Conservation (phyloP, 2,113 vertebrate genomes). For the Ovis canadensis region DNA sequence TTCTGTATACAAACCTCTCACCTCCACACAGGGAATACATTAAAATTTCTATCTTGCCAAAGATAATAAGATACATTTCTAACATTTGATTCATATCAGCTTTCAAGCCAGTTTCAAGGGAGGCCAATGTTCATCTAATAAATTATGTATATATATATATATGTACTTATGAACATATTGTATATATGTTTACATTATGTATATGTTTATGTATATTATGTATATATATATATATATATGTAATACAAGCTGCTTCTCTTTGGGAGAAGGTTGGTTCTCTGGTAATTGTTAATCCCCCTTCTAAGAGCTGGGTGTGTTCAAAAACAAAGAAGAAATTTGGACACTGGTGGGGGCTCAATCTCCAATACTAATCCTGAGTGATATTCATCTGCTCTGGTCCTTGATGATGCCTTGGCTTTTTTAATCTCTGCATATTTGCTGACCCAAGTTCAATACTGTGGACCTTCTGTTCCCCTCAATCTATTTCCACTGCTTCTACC, state of each 20-base stretch:
- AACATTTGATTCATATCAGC: neutral
- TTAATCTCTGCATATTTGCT: neutral
- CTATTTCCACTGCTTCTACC: neutral
- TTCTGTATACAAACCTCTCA: neutral
- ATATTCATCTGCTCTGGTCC: neutral
- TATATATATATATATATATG: neutral
- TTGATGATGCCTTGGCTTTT: neutral
- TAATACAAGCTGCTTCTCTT: neutral
- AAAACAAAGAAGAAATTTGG: neutral
- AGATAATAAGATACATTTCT: neutral
- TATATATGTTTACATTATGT: neutral
- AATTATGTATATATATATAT: neutral
- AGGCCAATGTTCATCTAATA: neutral
- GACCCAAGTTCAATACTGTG: neutral
- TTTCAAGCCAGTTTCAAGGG: neutral
- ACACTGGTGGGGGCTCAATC: neutral
- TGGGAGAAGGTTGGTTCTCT: neutral
- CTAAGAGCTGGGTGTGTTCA: neutral
- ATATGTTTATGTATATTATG: neutral
- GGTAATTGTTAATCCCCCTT: neutral
- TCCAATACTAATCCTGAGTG: neutral
- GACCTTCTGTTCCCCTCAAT: neutral
- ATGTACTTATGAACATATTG: neutral
- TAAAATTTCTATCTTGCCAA: constrained; percentile 13
- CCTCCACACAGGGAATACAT: neutral